phyloP scores from a whole-genome alignment of 2,113 vertebrate genomes.

The Hippocampus abdominalis region DNA sequence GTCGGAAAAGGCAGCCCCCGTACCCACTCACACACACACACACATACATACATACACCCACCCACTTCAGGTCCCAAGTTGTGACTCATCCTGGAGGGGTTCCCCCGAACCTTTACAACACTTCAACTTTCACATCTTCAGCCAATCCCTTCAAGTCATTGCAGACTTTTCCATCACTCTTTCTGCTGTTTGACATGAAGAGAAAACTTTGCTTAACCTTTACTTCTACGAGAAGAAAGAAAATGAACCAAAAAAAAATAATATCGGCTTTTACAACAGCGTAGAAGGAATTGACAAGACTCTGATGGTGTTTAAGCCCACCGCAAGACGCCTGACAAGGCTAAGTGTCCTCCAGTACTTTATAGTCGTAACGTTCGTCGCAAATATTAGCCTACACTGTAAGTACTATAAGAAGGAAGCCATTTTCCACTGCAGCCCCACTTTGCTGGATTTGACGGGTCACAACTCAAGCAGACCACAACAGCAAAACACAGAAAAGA shows the following conservation, averaged over 20 bases:
- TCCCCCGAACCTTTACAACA: conserved; percentile 48
- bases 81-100: conserved; percentile 62
- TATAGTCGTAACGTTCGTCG: not conserved
- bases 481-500: not conserved
- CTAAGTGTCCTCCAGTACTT: not conserved
- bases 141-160: conserved; percentile 25
- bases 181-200: conserved; percentile 10
- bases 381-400: too few relatives aligned
- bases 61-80: conserved; percentile 28
- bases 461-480: not conserved
- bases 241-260: not conserved
- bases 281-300: not conserved
- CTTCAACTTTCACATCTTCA: conserved; percentile 44
- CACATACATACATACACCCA: conserved; percentile 9
- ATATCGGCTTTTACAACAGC: not conserved
- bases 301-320: not conserved
- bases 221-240: conserved; percentile 3
- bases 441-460: not conserved
- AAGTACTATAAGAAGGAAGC: not conserved
- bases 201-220: conserved; percentile 44
- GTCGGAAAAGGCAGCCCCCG: conserved; percentile 66
- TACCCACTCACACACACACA: conserved; percentile 42
- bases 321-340: not conserved
- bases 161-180: conserved; percentile 50
- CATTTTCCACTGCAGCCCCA: not conserved